Evolutionary conservation across 1,140 invertebrate genomes (phyloP).

Genomic region (Drosophila tsacasi): DNA sequence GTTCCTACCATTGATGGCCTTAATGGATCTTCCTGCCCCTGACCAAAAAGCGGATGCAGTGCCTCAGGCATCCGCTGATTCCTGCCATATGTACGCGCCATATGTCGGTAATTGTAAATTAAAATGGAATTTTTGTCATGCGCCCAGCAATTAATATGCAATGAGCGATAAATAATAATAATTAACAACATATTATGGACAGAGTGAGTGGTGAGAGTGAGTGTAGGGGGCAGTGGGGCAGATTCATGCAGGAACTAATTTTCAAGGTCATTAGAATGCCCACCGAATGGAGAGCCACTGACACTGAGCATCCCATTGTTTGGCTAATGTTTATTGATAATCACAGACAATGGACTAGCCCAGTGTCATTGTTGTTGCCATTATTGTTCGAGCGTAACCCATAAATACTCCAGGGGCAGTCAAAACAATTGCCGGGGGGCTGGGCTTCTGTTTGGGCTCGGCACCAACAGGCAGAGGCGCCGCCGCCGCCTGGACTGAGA

Average conservation of each 20-base stretch:
- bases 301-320: conserved; percentile 71
- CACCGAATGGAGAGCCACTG: conserved; percentile 32
- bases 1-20: neutral
- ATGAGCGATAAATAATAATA: conserved; percentile 72
- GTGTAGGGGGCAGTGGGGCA: conserved; percentile 13
- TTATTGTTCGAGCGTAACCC: conserved; percentile 74
- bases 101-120: conserved; percentile 58
- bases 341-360: conserved; percentile 69
- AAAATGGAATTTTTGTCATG: conserved; percentile 66
- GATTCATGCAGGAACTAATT: conserved; percentile 83
- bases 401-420: conserved; percentile 78
- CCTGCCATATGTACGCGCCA: conserved; percentile 51
- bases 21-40: conserved; percentile 59
- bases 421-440: conserved; percentile 68
- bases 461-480: conserved; percentile 19
- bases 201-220: neutral
- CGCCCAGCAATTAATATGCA: conserved; percentile 64
- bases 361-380: conserved; percentile 57
- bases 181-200: conserved; percentile 62
- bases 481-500: conserved; percentile 58
- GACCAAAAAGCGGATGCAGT: conserved; percentile 54
- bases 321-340: conserved; percentile 82
- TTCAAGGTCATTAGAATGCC: conserved; percentile 83
- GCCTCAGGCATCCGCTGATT: conserved; percentile 28
- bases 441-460: conserved; percentile 3